Percentiles rank a stretch among this genome's conserved stretches.
Evolutionary conservation across 2,797 vertebrate species (phyloP).

Genomic region (Loriculus beryllinus): DNA sequence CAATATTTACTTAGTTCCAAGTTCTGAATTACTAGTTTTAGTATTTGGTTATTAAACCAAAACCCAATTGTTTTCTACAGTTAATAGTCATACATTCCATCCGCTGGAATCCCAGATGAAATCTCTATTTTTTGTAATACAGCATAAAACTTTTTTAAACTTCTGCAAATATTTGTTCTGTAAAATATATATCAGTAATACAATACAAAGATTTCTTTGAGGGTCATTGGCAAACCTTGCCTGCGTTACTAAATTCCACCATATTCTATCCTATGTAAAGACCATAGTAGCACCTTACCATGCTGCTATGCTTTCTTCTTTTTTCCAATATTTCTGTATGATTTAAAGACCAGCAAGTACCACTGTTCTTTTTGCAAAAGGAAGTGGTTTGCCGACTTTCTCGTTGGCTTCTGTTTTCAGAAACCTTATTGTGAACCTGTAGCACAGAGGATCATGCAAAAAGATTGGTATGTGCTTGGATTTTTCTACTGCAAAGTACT

Average conservation of each 20-base stretch:
- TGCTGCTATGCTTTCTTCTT: background rate
- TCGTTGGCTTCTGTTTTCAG: background rate
- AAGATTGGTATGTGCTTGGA: accelerated
- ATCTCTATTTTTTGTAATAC: background rate
- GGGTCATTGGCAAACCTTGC: background rate
- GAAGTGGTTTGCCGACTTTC: background rate
- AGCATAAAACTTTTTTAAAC: background rate
- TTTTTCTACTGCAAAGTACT: background rate
- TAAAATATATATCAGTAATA: background rate
- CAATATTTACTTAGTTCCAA: background rate
- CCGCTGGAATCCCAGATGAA: background rate
- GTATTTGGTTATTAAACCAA: background rate
- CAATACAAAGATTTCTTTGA: background rate
- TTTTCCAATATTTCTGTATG: background rate
- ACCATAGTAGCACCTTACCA: background rate
- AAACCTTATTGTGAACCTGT: background rate
- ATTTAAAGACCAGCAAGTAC: background rate
- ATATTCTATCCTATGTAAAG: background rate
- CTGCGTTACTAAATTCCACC: background rate
- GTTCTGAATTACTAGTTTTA: background rate
- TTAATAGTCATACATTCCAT: background rate
- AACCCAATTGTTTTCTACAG: background rate
- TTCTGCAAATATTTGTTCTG: background rate
- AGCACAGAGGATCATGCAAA: background rate
- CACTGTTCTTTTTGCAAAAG: background rate